These are phyloP conservation scores for Centrocercus urophasianus DNA, from an alignment of 2,113 vertebrate genomes.

Conservation along the genomic window DNA sequence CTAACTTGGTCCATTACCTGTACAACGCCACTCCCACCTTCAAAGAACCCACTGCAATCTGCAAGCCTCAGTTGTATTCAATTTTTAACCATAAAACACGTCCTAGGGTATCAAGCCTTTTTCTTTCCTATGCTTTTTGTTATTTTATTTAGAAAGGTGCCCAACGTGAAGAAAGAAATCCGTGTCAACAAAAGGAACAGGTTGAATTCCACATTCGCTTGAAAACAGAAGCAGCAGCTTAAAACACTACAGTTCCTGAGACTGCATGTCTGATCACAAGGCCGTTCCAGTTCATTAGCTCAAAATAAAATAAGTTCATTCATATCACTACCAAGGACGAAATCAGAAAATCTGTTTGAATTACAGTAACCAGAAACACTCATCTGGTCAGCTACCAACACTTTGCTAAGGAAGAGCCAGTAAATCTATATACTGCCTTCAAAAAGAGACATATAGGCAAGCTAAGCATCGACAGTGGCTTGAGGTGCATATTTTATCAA, in stretches of 20 bases:
- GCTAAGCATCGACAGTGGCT: neutral
- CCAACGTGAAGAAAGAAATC: neutral
- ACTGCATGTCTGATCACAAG: neutral
- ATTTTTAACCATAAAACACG: neutral
- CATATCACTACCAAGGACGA: neutral
- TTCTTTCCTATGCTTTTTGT: neutral
- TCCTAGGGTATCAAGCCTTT: neutral
- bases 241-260: neutral
- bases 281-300: neutral
- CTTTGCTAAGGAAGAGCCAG: neutral
- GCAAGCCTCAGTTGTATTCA: neutral
- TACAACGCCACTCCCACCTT: neutral
- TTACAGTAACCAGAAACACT: neutral
- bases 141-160: neutral
- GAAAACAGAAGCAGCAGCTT: neutral
- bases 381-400: neutral
- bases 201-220: neutral
- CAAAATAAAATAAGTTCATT: neutral
- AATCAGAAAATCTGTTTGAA: neutral
- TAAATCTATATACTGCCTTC: neutral
- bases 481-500: neutral
- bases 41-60: neutral
- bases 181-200: neutral
- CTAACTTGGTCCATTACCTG: neutral
- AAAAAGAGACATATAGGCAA: neutral